Evolutionary conservation across 1,140 invertebrate species (phyloP).

Genomic region (Metopolophium dirhodum): DNA sequence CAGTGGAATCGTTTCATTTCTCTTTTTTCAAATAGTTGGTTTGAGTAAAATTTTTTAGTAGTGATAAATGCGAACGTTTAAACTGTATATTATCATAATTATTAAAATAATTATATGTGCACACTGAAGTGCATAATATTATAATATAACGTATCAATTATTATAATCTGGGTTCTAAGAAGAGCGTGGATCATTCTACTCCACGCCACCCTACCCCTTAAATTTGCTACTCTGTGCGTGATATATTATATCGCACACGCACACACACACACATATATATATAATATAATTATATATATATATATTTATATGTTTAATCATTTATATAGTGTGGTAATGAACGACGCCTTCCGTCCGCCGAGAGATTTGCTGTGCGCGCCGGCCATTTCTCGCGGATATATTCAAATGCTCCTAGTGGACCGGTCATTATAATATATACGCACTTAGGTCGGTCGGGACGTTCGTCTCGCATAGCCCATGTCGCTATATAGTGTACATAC

Average conservation of each 20-base stretch:
- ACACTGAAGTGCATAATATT: neutral
- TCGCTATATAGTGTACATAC: neutral
- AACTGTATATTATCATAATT: neutral
- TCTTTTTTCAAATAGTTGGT: neutral
- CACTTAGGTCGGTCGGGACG: neutral
- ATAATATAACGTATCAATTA: neutral
- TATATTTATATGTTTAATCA: too few species aligned
- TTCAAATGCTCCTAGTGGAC: neutral
- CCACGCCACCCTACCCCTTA: neutral
- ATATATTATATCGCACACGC: neutral
- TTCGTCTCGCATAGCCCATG: neutral
- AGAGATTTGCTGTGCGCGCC: neutral
- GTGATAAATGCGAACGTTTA: neutral
- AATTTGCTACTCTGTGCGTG: neutral
- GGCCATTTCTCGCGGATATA: neutral
- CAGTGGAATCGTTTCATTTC: too few species aligned
- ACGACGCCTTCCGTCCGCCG: neutral
- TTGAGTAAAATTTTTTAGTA: neutral
- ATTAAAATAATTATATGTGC: neutral
- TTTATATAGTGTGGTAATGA: neutral
- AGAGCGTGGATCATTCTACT: neutral
- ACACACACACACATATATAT: neutral
- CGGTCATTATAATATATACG: neutral
- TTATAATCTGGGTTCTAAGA: neutral
- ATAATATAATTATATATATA: too few species aligned